These are phyloP conservation scores for Microtus agrestis DNA, from an alignment of 2,797 vertebrate species.

Conservation along the genomic window DNA sequence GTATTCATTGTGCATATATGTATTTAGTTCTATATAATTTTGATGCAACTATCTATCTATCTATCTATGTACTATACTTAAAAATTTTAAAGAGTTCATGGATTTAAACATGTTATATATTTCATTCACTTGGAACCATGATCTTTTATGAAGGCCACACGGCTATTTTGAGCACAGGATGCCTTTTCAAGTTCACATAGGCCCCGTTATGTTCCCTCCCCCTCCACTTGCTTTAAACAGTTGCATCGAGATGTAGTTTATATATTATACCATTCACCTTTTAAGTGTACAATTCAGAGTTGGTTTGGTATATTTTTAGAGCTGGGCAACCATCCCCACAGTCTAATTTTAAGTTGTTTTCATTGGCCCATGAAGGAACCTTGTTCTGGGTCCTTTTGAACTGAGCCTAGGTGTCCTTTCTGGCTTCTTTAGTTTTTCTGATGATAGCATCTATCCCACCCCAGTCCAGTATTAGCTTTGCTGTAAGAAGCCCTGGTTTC, in stretches of 20 bases:
- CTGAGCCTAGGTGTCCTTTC: neutral
- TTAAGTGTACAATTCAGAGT: neutral
- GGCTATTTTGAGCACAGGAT: neutral
- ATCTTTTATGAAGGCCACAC: neutral
- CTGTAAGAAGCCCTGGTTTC: neutral
- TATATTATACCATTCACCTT: neutral
- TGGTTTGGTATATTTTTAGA: neutral
- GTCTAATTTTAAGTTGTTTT: neutral
- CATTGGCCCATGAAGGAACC: neutral
- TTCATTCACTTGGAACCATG: neutral
- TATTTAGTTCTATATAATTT: conserved; percentile 2
- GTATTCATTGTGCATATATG: neutral
- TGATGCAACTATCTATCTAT: neutral
- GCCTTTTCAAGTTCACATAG: neutral
- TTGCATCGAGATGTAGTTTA: neutral
- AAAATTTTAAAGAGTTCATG: neutral
- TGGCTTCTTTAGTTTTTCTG: neutral
- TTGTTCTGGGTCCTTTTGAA: neutral
- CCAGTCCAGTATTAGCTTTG: neutral
- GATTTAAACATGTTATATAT: neutral
- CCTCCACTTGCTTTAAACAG: neutral
- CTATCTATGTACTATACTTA: neutral
- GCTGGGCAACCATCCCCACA: neutral
- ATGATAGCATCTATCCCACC: neutral
- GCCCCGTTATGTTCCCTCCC: neutral